Evolutionary conservation across 2,113 vertebrate genomes (phyloP).

Genomic region (Cebus imitator): DNA sequence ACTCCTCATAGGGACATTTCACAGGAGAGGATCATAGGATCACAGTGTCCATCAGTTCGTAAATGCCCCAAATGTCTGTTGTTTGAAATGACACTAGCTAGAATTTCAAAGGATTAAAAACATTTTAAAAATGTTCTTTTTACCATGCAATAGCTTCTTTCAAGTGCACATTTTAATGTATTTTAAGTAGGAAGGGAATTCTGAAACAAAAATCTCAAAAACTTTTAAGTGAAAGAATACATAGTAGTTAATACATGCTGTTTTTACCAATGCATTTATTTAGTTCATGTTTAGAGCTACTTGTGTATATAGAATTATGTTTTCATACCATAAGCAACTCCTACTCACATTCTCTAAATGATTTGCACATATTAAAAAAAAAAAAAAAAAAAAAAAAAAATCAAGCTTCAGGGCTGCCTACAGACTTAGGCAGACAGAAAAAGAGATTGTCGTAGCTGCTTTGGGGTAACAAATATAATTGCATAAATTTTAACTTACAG

Average conservation of each 20-base stretch:
- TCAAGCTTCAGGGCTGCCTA: constrained; percentile 67
- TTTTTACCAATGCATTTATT: constrained; percentile 64
- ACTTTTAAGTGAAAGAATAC: constrained; percentile 31
- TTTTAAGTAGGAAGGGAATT: constrained; percentile 57
- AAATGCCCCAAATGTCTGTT: not conserved
- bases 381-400: constrained; percentile 62
- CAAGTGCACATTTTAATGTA: constrained; percentile 5
- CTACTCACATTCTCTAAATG: constrained; percentile 84
- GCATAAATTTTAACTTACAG: constrained; percentile 49
- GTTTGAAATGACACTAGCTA: not conserved
- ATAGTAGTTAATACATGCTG: constrained; percentile 44
- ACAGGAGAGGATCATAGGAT: not conserved
- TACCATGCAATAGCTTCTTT: constrained; percentile 11
- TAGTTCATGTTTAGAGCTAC: constrained; percentile 67
- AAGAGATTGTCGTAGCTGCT: constrained; percentile 55
- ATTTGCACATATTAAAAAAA: constrained; percentile 77
- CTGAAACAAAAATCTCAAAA: constrained; percentile 32
- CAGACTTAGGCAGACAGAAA: constrained; percentile 66
- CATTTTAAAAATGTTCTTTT: not conserved
- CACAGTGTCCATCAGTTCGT: not conserved
- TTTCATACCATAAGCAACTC: constrained; percentile 75
- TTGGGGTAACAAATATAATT: constrained; percentile 61
- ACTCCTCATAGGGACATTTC: not conserved
- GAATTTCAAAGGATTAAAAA: constrained; percentile 30
- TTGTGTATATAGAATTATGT: constrained; percentile 60